Evolutionary conservation across 2,797 vertebrate genomes (phyloP), one percentile per base, ranked within the genome.

Genomic region (Emys orbicularis): DNA sequence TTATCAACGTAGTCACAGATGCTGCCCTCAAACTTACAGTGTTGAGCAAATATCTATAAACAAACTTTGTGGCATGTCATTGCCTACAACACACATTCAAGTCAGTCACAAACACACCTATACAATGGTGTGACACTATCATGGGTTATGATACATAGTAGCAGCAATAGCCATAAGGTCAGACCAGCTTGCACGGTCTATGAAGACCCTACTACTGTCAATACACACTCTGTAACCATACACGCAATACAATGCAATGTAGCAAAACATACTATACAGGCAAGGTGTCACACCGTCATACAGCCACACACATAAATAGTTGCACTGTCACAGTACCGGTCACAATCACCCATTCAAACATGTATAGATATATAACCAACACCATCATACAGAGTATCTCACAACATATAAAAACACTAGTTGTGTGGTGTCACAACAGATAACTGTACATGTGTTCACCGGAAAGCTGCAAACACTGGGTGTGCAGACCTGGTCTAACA

Each of bases 401-500:
- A 56, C 23, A 29, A 2, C 25, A 50, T 82, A 19, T 52, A 25
- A 80, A 68, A 49, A 34, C 0, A 0, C 53, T 3, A 0, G n/a
- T n/a, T 8, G 0, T 13, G 18, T 56, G 4, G 0, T 0, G 1
- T 2, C 6, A 18, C 0, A 0, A 0, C 0, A 53, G 21, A 81
- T 31, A 25, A 8, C 79, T 5, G 0, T 2, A 49, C 31, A 1
- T 0, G 5, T 25, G 47, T 81, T 56, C 29, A 1, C 0, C 1
- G 7, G 29, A 53, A 44, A 37, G 15, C 79, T 47, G 37, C 29
- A 34, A 16, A 52, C 31, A 80, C 49, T 34, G 29, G 11, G 5
- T 31, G 6, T 19, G 3, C 0, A 0, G 29, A 52, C 1, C 2
- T 49, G 54, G 34, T 80, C 3, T 1, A 1, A 27, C 41, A 57